These are phyloP conservation scores for Chelonoidis abingdonii DNA, from an alignment of 2,113 vertebrate species.

Conservation along the genomic window DNA sequence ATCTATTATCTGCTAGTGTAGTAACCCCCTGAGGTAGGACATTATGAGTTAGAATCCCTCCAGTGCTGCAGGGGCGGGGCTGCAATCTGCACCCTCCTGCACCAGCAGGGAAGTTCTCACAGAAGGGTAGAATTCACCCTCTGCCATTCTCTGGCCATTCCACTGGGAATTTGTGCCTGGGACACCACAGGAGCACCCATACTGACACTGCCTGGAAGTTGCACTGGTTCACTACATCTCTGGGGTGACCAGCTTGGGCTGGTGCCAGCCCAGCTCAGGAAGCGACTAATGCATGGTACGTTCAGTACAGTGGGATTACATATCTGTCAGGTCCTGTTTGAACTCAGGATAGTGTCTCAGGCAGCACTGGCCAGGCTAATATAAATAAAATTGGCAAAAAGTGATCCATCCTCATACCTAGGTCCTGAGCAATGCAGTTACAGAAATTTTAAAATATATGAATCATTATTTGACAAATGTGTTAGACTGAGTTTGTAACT, in stretches of 20 bases:
- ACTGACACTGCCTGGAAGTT: neutral
- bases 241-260: neutral
- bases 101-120: neutral
- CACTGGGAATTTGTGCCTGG: neutral
- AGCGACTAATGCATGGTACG: no score
- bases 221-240: neutral
- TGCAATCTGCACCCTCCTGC: neutral
- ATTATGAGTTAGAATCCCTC: neutral
- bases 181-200: neutral
- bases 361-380: neutral
- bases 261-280: no score
- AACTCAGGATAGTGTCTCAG: neutral
- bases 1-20: neutral
- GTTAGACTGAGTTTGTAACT: neutral
- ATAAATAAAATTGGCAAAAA: neutral
- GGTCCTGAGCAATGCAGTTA: neutral
- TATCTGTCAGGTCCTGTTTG: neutral
- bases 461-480: neutral
- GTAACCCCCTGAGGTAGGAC: neutral
- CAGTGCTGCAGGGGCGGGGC: neutral
- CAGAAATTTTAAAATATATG: neutral
- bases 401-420: neutral
- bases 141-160: neutral
- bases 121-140: neutral
- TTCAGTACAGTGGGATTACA: neutral